These are phyloP conservation scores for human DNA, from an alignment of 2,113 vertebrate genomes.

Conservation along the genomic window GRCh38 chr7:21105001-21105500, in stretches of 20 bases:
- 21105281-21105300: no score
- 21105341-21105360: neutral
- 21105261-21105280: fast-evolving
- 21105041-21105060: neutral
- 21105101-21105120: neutral
- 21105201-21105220: neutral
- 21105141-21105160: neutral
- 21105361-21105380: neutral
- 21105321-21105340: constrained; percentile 14
- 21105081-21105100: neutral
- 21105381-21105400: neutral
- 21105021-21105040: neutral
- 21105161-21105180: neutral
- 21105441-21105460: neutral
- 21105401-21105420: constrained; percentile 1
- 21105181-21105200: neutral
- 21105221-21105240: fast-evolving
- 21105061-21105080: neutral
- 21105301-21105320: neutral
- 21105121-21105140: neutral
- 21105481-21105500: no score
- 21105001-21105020: neutral
- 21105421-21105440: neutral
- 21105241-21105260: fast-evolving
- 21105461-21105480: neutral